Evolutionary conservation across 1,140 invertebrate species (phyloP), one percentile per base, ranked within the genome.

Genomic region (Ridgeia piscesae): DNA sequence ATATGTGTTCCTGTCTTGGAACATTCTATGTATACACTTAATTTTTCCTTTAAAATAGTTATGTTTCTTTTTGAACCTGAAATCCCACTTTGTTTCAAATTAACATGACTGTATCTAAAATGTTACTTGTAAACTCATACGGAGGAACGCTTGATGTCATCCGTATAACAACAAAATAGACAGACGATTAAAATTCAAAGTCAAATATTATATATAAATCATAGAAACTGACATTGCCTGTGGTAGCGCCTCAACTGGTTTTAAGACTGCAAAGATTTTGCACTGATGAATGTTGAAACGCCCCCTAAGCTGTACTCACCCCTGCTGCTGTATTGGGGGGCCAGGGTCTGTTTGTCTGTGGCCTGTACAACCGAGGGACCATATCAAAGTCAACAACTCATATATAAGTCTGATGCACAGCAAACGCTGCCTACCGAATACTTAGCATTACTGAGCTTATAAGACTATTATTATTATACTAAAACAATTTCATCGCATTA

Each of bases 341-440:
- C 98, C 98, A 98, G 88, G 98, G 98, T 96, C 98, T 97, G 35
- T 98, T 98, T 35, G 98, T 98, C 89, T 98, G 98, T 48, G 95
- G 95, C 95, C 95, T 96, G 93, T 91, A n/a, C 33, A 21, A 35
- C 88, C 91, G 89, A 88, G 34, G 88, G 33, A 92, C 34, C 31
- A 33, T 34, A 9, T 58, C 33, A 92, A 34, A 33, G 27, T 90
- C 88, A 9, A 77, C 27, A 21, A 21, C 14, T 77, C 27, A 77
- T 21, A 77, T 21, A 77, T 21, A 77, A 77, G 2, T 21, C 58
- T 21, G 58, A 77, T 31, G 0, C 58, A 77, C 58, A 77, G 27
- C 2, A 21, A 77, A 77, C 11, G 58, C 11, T 77, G 58, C 2
- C 58, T 77, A 77, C 58, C 27, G 17, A 21, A 21, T 77, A 31